These are phyloP conservation scores for Zootermopsis nevadensis DNA, from an alignment of 2,888 invertebrate genomes.

Conservation along the genomic window DNA sequence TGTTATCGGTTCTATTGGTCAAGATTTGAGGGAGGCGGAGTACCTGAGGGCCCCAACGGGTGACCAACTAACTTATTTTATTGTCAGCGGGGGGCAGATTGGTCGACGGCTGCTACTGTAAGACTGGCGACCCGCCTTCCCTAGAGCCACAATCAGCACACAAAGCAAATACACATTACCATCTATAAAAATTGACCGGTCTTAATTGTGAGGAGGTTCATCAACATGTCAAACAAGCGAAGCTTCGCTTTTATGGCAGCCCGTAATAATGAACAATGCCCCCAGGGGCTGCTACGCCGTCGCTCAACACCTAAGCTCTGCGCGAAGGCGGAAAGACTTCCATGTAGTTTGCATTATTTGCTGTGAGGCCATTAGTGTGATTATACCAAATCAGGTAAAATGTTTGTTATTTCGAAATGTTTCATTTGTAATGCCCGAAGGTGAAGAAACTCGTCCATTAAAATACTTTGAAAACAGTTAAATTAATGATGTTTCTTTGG, in stretches of 20 bases:
- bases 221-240: constrained; percentile 9
- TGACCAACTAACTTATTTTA: constrained; percentile 42
- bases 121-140: constrained; percentile 21
- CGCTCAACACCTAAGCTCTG: too few species aligned
- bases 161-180: constrained; percentile 33
- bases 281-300: not conserved
- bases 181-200: constrained; percentile 30
- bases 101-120: constrained; percentile 41
- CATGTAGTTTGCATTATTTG: not conserved
- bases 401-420: constrained; percentile 34
- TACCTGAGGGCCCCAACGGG: constrained; percentile 21
- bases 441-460: constrained; percentile 37
- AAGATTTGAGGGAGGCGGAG: constrained; percentile 15
- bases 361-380: not conserved
- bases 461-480: constrained; percentile 43
- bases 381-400: constrained; percentile 27
- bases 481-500: constrained; percentile 33
- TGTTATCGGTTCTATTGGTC: constrained; percentile 31
- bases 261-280: not conserved
- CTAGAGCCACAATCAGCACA: constrained; percentile 6
- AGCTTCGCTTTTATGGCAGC: too few species aligned
- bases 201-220: constrained; percentile 20
- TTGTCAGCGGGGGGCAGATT: constrained; percentile 48
- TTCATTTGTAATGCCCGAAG: constrained; percentile 32
- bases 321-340: not conserved